A percentile compares a stretch with the other conserved stretches of the same genome.
These are phyloP conservation scores for Pantala flavescens DNA, from an alignment of 1,140 invertebrate genomes.

Conservation along the genomic window DNA sequence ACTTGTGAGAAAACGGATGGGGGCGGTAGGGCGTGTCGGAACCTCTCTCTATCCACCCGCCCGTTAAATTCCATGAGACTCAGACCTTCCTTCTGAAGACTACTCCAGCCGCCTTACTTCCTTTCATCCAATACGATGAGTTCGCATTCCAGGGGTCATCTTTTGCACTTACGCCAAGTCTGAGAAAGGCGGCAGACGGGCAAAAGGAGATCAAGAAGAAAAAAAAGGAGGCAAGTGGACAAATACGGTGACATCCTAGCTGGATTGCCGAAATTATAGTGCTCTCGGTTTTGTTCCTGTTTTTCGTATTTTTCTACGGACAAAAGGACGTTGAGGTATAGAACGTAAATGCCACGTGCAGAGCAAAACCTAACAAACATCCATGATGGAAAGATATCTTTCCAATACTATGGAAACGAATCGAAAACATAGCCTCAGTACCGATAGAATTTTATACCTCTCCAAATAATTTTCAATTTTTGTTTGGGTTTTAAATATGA, in stretches of 20 bases:
- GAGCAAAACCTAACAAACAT: no score
- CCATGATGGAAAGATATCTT: no score
- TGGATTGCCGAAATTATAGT: no score
- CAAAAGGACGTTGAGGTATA: no score
- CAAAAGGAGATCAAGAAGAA: background rate
- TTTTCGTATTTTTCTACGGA: no score
- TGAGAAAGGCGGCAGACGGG: background rate
- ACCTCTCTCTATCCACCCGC: background rate
- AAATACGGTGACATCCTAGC: background rate
- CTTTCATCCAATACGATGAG: background rate
- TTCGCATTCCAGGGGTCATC: background rate
- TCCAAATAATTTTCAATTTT: no score
- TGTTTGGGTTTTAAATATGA: no score
- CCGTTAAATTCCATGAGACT: conserved; percentile 9
- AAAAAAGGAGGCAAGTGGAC: background rate
- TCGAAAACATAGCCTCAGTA: no score
- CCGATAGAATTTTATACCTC: no score
- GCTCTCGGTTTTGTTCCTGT: no score
- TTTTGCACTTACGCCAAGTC: background rate
- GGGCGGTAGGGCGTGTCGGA: background rate
- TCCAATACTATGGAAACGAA: no score
- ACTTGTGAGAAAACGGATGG: background rate
- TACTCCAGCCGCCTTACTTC: background rate
- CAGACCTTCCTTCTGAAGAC: conserved; percentile 3
- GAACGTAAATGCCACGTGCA: no score